Evolutionary conservation across 2,888 invertebrate genomes (phyloP).

Genomic region (Shargacucullia verbasci): DNA sequence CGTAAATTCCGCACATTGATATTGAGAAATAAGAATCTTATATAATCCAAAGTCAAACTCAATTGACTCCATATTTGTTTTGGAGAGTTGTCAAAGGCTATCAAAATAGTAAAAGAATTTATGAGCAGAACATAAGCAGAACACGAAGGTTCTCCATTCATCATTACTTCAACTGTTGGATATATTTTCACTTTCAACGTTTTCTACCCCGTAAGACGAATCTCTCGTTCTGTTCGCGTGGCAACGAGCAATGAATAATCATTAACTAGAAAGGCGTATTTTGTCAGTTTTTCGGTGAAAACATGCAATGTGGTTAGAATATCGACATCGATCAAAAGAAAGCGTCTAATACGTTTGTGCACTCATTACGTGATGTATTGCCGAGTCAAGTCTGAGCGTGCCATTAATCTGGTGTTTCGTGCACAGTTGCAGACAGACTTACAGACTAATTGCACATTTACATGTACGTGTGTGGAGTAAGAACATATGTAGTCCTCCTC

Average conservation of each 20-base stretch:
- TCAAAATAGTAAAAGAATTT: too few relatives aligned
- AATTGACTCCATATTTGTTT: too few relatives aligned
- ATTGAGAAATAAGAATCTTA: too few relatives aligned
- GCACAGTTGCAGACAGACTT: conserved; percentile 18
- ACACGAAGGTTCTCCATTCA: too few relatives aligned
- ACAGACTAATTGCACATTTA: conserved; percentile 47
- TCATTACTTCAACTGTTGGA: too few relatives aligned
- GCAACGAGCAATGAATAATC: conserved; percentile 52
- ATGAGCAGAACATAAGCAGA: too few relatives aligned
- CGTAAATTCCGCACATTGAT: neutral
- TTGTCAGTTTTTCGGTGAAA: conserved; percentile 64
- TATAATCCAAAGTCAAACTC: too few relatives aligned
- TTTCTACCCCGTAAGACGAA: neutral
- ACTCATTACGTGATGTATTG: conserved; percentile 52
- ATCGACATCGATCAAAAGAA: conserved; percentile 55
- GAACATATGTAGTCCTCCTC: conserved; percentile 24
- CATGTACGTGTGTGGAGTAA: conserved; percentile 34
- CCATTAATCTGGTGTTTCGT: conserved; percentile 38
- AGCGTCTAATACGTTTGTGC: conserved; percentile 46
- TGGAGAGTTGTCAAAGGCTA: too few relatives aligned
- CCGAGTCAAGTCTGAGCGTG: conserved; percentile 23
- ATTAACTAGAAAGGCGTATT: conserved; percentile 60
- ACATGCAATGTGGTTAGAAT: conserved; percentile 69
- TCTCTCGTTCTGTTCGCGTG: conserved; percentile 11
- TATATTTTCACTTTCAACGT: too few relatives aligned